Evolutionary conservation across 2,888 invertebrate species (phyloP).

Genomic region (Nomada goodeniana): DNA sequence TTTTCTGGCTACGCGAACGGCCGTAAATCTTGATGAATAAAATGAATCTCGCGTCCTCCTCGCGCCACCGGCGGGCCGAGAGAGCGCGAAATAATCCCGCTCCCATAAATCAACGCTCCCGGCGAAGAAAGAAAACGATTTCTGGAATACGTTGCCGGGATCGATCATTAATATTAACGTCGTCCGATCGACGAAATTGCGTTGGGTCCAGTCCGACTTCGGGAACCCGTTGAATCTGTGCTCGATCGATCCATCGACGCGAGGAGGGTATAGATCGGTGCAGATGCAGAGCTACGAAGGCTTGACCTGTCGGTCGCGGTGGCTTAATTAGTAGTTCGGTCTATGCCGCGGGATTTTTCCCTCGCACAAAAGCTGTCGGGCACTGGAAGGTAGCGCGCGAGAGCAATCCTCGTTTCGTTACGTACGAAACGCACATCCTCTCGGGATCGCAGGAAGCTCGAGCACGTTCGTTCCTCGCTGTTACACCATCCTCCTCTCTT

Average conservation of each 20-base stretch:
- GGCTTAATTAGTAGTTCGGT: slow-evolving; percentile 66
- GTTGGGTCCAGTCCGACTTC: slow-evolving; percentile 11
- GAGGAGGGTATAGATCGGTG: neutral
- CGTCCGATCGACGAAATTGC: slow-evolving; percentile 44
- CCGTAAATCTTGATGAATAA: slow-evolving; percentile 24
- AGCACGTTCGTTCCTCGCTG: neutral
- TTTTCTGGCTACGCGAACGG: neutral
- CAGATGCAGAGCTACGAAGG: neutral
- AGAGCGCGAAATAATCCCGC: slow-evolving; percentile 23
- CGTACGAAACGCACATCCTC: slow-evolving; percentile 60
- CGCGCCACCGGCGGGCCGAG: slow-evolving; percentile 7
- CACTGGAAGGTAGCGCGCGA: slow-evolving; percentile 46
- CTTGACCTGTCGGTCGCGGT: slow-evolving; percentile 30
- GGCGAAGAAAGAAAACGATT: slow-evolving; percentile 49
- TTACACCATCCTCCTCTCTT: neutral
- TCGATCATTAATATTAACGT: slow-evolving; percentile 54
- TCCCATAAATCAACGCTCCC: slow-evolving; percentile 51
- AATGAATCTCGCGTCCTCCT: neutral
- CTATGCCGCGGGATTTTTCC: slow-evolving; percentile 47
- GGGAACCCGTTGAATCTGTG: slow-evolving; percentile 4
- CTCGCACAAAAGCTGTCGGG: slow-evolving; percentile 37
- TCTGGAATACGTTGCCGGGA: slow-evolving; percentile 40
- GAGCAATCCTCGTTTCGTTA: slow-evolving; percentile 50
- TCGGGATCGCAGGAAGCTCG: slow-evolving; percentile 30
- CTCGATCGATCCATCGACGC: slow-evolving; percentile 12